Evolutionary conservation across 2,797 vertebrate species (phyloP).

Genomic region (Gouania willdenowi): DNA sequence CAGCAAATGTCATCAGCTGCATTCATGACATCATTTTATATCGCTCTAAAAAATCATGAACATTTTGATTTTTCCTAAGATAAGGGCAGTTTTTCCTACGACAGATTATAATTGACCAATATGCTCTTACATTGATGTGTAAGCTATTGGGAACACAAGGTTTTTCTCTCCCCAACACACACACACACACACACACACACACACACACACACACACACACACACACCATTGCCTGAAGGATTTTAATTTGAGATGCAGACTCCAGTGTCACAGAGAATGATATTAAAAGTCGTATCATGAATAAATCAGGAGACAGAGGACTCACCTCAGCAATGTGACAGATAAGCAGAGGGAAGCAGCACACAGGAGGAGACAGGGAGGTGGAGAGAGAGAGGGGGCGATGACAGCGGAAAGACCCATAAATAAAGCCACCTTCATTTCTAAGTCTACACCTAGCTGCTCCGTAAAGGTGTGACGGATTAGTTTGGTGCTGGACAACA

Average conservation of each 20-base stretch:
- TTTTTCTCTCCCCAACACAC: conserved; percentile 1
- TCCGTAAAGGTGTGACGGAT: conserved; percentile 24
- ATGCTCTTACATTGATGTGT: conserved; percentile 16
- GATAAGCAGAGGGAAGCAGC: conserved; percentile 56
- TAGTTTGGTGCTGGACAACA: conserved; percentile 33
- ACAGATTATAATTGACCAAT: no score
- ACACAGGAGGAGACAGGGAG: conserved; percentile 36
- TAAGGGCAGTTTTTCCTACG: no score
- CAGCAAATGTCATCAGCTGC: no score
- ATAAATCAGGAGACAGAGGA: conserved; percentile 77
- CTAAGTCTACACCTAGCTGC: conserved; percentile 25
- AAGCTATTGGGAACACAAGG: conserved; percentile 28
- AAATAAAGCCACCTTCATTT: conserved; percentile 40
- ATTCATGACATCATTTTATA: no score
- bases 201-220: conserved; percentile 15
- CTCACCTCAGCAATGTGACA: conserved; percentile 71
- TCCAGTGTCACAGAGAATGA: conserved; percentile 77
- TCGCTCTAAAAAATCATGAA: no score
- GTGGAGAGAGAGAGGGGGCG: conserved; percentile 7
- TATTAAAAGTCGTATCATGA: conserved; percentile 80
- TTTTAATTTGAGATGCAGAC: conserved; percentile 77
- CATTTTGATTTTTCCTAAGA: no score
- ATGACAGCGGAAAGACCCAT: conserved; percentile 23
- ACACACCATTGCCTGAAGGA: conserved; percentile 63
- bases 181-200: conserved; percentile 16